These are phyloP conservation scores for Gambusia holbrooki DNA, from an alignment of 2,113 vertebrate species.

Conservation along the genomic window DNA sequence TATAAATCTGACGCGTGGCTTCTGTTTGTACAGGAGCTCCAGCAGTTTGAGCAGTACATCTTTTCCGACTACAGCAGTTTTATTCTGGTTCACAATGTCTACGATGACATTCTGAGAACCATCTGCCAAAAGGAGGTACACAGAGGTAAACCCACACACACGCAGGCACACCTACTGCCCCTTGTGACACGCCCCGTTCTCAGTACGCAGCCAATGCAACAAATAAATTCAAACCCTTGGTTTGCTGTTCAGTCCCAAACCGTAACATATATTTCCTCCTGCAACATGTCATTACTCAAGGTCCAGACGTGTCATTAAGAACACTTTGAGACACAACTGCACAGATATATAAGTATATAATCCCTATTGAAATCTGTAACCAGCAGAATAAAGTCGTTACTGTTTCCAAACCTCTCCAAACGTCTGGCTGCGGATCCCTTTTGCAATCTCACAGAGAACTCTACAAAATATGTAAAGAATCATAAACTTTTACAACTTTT, in stretches of 20 bases:
- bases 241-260: not conserved
- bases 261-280: not conserved
- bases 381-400: no score
- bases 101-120: slow-evolving; percentile 53
- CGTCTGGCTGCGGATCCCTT: no score
- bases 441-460: no score
- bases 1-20: not conserved
- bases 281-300: not conserved
- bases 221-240: not conserved
- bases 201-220: not conserved
- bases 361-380: not conserved
- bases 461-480: no score
- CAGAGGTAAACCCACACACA: slow-evolving; percentile 47
- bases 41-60: slow-evolving; percentile 68
- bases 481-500: no score
- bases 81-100: slow-evolving; percentile 63
- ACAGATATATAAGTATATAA: not conserved
- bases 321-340: not conserved
- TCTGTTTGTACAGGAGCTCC: slow-evolving; percentile 61
- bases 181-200: not conserved
- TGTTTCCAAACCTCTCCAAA: no score
- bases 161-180: not conserved
- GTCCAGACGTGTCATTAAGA: not conserved
- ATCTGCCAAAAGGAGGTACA: slow-evolving; percentile 56
- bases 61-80: slow-evolving; percentile 70